Base-by-base conservation (phyloP, 2,797 vertebrate species). In the Aselliscus stoliczkanus region DNA sequence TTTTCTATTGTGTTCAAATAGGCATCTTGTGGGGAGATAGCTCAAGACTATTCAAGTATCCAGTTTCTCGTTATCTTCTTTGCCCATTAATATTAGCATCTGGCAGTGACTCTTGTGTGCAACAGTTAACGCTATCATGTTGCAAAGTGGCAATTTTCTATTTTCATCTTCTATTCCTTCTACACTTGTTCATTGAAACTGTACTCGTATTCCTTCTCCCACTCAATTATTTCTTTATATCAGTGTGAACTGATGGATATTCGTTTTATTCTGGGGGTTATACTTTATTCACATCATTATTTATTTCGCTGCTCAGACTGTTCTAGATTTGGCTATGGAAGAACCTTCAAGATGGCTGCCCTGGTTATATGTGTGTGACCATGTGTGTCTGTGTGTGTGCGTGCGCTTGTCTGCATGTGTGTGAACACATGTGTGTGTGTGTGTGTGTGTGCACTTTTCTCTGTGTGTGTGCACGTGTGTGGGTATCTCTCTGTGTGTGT, bases 101-200 rank as follows among this genome's bases (percentile, higher is more conserved):
- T 9, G 1, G 27, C n/a, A 0, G 2, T 0, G 23, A 56, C 0
- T 14, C 39, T 37, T 29, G 14, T 12, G 52, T 12, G 6, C 1
- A 2, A 1, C 9, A 1, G 0, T 14, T 5, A 5, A 1, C 21
- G 1, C 23, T 2, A 5, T 10, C 20, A 3, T 7, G 14, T 13
- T 34, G 37, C 11, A 12, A 47, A 21, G 6, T 0, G 34, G 31
- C 14, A 1, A 0, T 9, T 29, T 65, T 12, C 34, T 25, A 0
- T 17, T 27, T 65, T 82, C 60, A 0, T 47, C 20, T 50, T 29
- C 23, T 5, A 15, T 29, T 69, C 34, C 31, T n/a, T n/a, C 44
- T 12, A 0, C 21, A 4, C 11, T 23, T 60, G 34, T 25, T 62
- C 5, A 17, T 1, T 15, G n/a, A 23, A n/a, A 5, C 29, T 2